Evolutionary conservation across 2,797 vertebrate species (phyloP).

Genomic region (Amphiprion clarkii): DNA sequence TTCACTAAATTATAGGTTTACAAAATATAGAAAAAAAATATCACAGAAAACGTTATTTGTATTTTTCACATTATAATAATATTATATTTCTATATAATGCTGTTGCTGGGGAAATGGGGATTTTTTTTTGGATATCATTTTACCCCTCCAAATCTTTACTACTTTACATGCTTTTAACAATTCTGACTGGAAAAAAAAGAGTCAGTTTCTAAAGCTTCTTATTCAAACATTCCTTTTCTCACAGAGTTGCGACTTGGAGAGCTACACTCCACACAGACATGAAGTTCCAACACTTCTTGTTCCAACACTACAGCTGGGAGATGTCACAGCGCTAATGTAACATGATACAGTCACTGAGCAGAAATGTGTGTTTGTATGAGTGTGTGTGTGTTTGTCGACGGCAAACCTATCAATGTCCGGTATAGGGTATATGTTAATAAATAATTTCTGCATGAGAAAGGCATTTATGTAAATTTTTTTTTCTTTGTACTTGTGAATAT

Average conservation of each 20-base stretch:
- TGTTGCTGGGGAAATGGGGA: background rate
- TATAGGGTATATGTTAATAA: background rate
- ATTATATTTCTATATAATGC: background rate
- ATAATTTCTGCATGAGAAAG: background rate
- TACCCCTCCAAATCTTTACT: background rate
- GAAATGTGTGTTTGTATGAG: background rate
- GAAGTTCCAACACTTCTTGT: background rate
- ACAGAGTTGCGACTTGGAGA: slow-evolving; percentile 25
- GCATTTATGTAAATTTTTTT: background rate
- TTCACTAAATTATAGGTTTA: background rate
- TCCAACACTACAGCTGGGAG: slow-evolving; percentile 32
- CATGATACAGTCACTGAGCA: slow-evolving; percentile 18
- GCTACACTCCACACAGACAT: slow-evolving; percentile 20
- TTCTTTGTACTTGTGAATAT: background rate
- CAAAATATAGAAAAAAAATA: background rate
- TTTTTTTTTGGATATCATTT: background rate
- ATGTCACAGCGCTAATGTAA: slow-evolving; percentile 31
- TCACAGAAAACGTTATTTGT: background rate
- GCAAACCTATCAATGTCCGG: slow-evolving; percentile 22
- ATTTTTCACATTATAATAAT: slow-evolving; percentile 14
- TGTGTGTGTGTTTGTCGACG: slow-evolving; percentile 14
- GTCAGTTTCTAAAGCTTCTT: background rate
- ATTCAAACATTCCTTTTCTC: slow-evolving; percentile 23
- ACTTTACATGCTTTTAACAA: background rate
- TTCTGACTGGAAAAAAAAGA: background rate